Conservation (phyloP, 2,113 vertebrate species). For the mouse (Mus musculus) region GRCm39 chr13:92885501-92886000, state of each 20-base stretch:
- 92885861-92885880: background rate
- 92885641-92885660: background rate
- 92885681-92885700: background rate
- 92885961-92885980: background rate
- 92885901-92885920: background rate
- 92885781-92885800: background rate
- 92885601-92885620: background rate
- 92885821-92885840: background rate
- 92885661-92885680: background rate
- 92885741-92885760: background rate
- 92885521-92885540: background rate
- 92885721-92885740: background rate
- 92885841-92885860: background rate
- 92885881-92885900: background rate
- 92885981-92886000: too few relatives aligned
- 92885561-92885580: background rate
- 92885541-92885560: background rate
- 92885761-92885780: background rate
- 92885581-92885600: background rate
- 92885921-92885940: background rate
- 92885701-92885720: background rate
- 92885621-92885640: background rate
- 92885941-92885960: background rate
- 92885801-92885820: background rate
- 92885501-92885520: background rate